A percentile compares a stretch with the other conserved stretches of the same genome.
These are phyloP conservation scores for Mellilla xanthometata DNA, from an alignment of 2,888 invertebrate genomes.

Conservation along the genomic window DNA sequence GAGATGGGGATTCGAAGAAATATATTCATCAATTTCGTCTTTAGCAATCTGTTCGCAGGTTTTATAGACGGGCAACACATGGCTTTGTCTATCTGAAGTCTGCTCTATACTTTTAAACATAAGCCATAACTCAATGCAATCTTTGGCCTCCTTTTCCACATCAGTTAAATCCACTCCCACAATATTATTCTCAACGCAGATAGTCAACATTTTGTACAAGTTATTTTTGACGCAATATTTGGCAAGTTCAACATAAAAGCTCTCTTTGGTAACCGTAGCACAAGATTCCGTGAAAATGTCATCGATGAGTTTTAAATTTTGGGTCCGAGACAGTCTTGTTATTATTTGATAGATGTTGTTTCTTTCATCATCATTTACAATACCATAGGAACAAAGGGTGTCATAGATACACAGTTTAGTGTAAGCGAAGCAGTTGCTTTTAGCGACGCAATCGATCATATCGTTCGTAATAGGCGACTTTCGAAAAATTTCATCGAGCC, in stretches of 20 bases:
- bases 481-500: slow-evolving; percentile 75
- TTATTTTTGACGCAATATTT: slow-evolving; percentile 79
- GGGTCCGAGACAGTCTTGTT: slow-evolving; percentile 82
- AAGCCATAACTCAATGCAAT: slow-evolving; percentile 78
- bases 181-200: slow-evolving; percentile 74
- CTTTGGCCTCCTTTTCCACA: slow-evolving; percentile 68
- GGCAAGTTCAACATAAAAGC: slow-evolving; percentile 78
- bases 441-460: slow-evolving; percentile 80
- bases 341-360: slow-evolving; percentile 81
- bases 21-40: slow-evolving; percentile 75
- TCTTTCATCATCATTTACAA: slow-evolving; percentile 83
- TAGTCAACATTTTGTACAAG: slow-evolving; percentile 76
- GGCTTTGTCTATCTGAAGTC: slow-evolving; percentile 71
- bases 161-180: slow-evolving; percentile 63
- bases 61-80: slow-evolving; percentile 79
- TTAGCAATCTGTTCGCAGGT: slow-evolving; percentile 81
- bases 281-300: slow-evolving; percentile 79
- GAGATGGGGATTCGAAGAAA: slow-evolving; percentile 82
- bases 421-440: slow-evolving; percentile 71
- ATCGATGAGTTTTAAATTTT: slow-evolving; percentile 77
- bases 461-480: slow-evolving; percentile 80
- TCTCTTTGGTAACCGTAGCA: slow-evolving; percentile 67
- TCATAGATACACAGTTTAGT: slow-evolving; percentile 83
- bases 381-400: slow-evolving; percentile 84
- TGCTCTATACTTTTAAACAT: slow-evolving; percentile 79